Base-by-base conservation (phyloP, 2,888 invertebrate genomes). In the Matsumyia berberina region DNA sequence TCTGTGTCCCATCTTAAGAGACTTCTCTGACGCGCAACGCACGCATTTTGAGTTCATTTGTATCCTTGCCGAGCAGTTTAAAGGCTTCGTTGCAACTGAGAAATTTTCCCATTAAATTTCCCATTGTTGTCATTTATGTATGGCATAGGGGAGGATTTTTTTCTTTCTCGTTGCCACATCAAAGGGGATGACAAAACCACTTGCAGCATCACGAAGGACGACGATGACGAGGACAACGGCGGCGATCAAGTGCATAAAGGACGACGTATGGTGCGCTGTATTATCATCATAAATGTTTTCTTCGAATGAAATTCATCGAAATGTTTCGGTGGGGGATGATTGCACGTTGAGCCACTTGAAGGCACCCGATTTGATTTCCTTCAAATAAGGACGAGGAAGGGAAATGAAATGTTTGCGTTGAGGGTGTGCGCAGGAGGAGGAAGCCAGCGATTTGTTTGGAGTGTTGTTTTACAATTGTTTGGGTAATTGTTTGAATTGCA, bases 101-200 rank as follows among this genome's bases (percentile, higher is more conserved):
- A 85, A 80, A 80, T 85, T 76, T 85, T 85, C 85, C 85, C 85
- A 85, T 85, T 85, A 85, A 85, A 85, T 76, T 80, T 85, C 60
- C 85, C 76, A 74, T 85, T 85, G 80, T 85, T 80, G 55, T 64
- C 64, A 31, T 19, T 15, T 24, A 46, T 19, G 49, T 64, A 46
- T 19, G 49, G 58, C 66, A 66, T 78, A 70, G 80, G 85, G 80
- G 74, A 62, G 62, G 80, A 67, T 15, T 69, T 55, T 44, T 51
- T 15, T 37, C 35, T 17, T 46, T 19, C 44, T 51, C 55, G 55
- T 57, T 69, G 69, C 73, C 83, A 80, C 85, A 85, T 85, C 85
- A 85, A 87, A 87, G 80, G 87, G 86, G 86, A 87, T 87, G 87
- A 86, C 87, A 87, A 87, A 86, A 87, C 87, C 87, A 87, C 87